Evolutionary conservation across 1,140 invertebrate species (phyloP).

Genomic region (Megalopta genalis): DNA sequence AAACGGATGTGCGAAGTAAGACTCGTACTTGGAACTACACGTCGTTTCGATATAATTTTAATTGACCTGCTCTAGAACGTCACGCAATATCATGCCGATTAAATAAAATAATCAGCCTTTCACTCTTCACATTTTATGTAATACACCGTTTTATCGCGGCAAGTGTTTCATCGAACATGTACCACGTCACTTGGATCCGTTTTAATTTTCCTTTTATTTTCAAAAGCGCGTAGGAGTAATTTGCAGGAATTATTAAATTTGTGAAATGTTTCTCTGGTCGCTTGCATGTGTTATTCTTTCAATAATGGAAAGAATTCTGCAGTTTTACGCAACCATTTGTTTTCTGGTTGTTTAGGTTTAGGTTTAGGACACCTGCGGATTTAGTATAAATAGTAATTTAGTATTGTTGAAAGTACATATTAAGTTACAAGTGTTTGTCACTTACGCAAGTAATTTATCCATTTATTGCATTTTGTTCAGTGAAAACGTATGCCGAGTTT

Average conservation of each 20-base stretch:
- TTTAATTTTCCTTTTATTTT: background rate
- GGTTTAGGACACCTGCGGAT: too few species aligned
- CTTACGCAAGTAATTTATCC: too few species aligned
- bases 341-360: too few species aligned
- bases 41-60: background rate
- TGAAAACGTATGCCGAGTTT: too few species aligned
- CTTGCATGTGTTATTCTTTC: too few species aligned
- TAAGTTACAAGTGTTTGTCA: too few species aligned
- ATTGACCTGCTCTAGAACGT: conserved; percentile 10
- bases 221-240: background rate
- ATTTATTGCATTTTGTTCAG: too few species aligned
- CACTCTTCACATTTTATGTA: conserved; percentile 13
- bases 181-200: conserved; percentile 10
- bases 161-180: conserved; percentile 30
- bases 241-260: background rate
- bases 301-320: too few species aligned
- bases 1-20: background rate
- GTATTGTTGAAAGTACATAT: too few species aligned
- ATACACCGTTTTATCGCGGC: conserved; percentile 16
- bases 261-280: background rate
- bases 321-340: too few species aligned
- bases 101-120: conserved; percentile 34
- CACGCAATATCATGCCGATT: conserved; percentile 22
- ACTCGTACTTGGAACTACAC: background rate
- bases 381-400: too few species aligned